Percentiles rank a stretch among this genome's conserved stretches.
Evolutionary conservation across 2,888 invertebrate genomes (phyloP).

Genomic region (Ochropleura leucogaster): DNA sequence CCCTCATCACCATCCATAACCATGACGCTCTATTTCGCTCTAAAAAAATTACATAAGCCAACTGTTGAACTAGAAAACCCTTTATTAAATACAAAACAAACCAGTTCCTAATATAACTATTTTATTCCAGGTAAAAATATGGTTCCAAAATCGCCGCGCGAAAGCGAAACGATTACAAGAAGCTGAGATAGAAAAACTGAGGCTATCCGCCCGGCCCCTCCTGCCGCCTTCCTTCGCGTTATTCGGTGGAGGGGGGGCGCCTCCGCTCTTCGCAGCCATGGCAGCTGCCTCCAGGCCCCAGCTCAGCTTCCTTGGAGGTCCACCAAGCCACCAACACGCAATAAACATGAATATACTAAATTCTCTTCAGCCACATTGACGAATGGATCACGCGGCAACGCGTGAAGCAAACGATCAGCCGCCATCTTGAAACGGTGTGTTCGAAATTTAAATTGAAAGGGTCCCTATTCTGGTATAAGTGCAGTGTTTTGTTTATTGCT

Average conservation of each 20-base stretch:
- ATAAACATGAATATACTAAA: conserved; percentile 90
- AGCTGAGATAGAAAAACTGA: conserved; percentile 97
- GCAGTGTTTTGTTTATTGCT: conserved; percentile 47
- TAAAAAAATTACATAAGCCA: background rate
- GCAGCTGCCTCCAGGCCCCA: conserved; percentile 92
- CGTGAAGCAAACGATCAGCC: conserved; percentile 76
- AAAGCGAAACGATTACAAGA: conserved; percentile 99
- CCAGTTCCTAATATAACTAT: background rate
- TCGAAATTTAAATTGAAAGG: conserved; percentile 63
- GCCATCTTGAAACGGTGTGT: conserved; percentile 76
- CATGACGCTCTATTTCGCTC: too few species aligned
- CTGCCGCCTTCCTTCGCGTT: conserved; percentile 94
- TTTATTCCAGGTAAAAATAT: conserved; percentile 94
- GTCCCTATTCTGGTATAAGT: conserved; percentile 54
- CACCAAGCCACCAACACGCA: conserved; percentile 89
- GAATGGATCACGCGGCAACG: conserved; percentile 81
- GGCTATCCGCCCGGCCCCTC: conserved; percentile 95
- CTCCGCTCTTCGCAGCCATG: conserved; percentile 93
- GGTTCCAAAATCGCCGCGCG: conserved; percentile 98
- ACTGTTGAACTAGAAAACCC: background rate
- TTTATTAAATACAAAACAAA: background rate
- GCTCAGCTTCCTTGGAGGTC: conserved; percentile 90
- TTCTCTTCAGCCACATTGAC: conserved; percentile 91
- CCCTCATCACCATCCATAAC: too few species aligned
- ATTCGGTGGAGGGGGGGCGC: conserved; percentile 92